Conservation (phyloP, 2,888 invertebrate species). For the Trachelus tabidus region DNA sequence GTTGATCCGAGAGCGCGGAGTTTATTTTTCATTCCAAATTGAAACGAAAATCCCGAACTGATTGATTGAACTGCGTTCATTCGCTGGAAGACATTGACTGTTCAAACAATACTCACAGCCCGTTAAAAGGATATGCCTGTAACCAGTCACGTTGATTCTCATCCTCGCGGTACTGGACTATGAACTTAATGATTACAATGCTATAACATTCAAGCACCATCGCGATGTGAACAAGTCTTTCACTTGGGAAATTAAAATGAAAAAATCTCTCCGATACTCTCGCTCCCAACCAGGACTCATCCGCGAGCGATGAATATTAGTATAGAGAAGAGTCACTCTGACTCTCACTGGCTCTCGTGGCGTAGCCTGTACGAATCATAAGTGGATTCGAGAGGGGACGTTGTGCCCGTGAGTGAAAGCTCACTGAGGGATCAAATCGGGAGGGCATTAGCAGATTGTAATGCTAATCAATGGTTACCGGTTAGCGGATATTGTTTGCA, state of each 20-base stretch:
- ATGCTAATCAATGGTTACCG: constrained; percentile 60
- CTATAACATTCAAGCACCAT: neutral
- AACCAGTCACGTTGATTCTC: neutral
- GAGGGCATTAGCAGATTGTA: constrained; percentile 54
- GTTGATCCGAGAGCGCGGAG: neutral
- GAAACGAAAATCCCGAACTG: constrained; percentile 39
- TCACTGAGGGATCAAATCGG: neutral
- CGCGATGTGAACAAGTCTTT: neutral
- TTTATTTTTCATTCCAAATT: constrained; percentile 22
- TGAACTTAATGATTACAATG: constrained; percentile 44
- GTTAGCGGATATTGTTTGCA: constrained; percentile 55
- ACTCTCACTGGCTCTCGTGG: neutral
- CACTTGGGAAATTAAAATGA: neutral
- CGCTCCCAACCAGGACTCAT: neutral
- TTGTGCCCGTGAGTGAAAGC: neutral
- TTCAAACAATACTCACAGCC: constrained; percentile 40
- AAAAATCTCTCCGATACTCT: neutral
- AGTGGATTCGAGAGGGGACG: neutral
- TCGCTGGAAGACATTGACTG: constrained; percentile 49
- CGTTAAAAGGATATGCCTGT: neutral
- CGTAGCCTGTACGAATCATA: neutral
- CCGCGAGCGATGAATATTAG: neutral
- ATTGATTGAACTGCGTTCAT: constrained; percentile 50
- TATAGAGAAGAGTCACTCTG: neutral
- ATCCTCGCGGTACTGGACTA: constrained; percentile 26